These are phyloP conservation scores for Esox masquinongy DNA, from an alignment of 2,797 vertebrate genomes.

Conservation along the genomic window DNA sequence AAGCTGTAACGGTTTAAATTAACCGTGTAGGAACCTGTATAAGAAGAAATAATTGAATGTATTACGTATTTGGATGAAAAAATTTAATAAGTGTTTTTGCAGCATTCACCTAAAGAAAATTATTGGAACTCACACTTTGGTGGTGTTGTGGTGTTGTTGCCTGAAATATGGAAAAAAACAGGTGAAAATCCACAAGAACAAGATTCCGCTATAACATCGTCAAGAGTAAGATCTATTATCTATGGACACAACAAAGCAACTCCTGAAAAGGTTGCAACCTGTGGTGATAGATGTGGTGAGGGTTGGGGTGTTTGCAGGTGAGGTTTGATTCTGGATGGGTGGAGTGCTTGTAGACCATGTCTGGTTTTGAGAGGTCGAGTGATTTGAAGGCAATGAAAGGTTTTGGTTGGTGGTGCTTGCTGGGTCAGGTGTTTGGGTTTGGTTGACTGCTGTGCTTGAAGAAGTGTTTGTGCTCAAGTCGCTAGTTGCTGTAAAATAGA, in stretches of 20 bases:
- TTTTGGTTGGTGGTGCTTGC: not conserved
- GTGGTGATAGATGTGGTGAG: slow-evolving; percentile 19
- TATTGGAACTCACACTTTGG: not conserved
- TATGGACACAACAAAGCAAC: not conserved
- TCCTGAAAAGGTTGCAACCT: slow-evolving; percentile 35
- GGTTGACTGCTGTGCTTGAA: not conserved
- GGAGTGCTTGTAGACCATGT: not conserved
- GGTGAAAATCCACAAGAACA: not conserved
- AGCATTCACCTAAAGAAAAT: not conserved
- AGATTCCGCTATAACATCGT: not conserved
- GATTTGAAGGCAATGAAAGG: no score
- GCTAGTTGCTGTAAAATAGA: slow-evolving; percentile 32
- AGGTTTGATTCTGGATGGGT: not conserved
- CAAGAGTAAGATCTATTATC: not conserved
- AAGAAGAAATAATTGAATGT: not conserved
- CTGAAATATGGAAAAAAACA: not conserved
- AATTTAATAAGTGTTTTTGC: not conserved
- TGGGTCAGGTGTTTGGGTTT: not conserved
- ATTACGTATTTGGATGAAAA: not conserved
- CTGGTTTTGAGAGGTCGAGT: not conserved
- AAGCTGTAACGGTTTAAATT: no score
- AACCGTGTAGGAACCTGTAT: slow-evolving; percentile 49
- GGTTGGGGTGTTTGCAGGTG: not conserved
- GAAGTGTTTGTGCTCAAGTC: not conserved
- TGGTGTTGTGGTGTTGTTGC: not conserved